These are phyloP conservation scores for Hemicrepidius hirtus DNA, from an alignment of 2,888 invertebrate species.

Conservation along the genomic window DNA sequence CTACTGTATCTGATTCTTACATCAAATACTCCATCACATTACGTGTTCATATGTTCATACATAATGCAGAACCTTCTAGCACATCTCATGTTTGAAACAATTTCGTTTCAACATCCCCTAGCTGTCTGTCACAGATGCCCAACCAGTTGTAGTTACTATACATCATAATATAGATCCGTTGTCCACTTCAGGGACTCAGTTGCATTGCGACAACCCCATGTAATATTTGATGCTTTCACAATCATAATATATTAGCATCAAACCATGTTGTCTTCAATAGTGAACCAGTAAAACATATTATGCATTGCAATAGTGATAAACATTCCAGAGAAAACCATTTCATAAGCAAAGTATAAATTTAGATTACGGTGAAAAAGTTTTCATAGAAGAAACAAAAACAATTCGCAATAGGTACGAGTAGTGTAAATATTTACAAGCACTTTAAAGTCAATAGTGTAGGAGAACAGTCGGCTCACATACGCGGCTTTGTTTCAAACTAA, in stretches of 20 bases:
- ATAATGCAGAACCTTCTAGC: constrained; percentile 18
- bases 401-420: neutral
- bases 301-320: neutral
- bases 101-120: constrained; percentile 29
- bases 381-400: neutral
- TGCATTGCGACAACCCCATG: neutral
- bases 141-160: constrained; percentile 18
- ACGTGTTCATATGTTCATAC: constrained; percentile 27
- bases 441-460: constrained; percentile 3
- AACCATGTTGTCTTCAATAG: neutral
- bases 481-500: neutral
- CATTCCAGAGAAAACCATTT: neutral
- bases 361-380: constrained; percentile 9
- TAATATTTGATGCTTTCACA: neutral
- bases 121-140: constrained; percentile 26
- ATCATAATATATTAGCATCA: constrained; percentile 5
- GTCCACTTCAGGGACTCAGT: constrained; percentile 26
- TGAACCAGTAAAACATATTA: neutral
- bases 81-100: constrained; percentile 23
- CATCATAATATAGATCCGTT: constrained; percentile 8
- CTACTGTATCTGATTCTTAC: constrained; percentile 1
- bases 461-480: neutral
- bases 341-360: neutral
- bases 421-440: constrained; percentile 12
- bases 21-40: constrained; percentile 11